A percentile compares a stretch with the other conserved stretches of the same genome.
Evolutionary conservation across 2,797 vertebrate genomes (phyloP).

Genomic region (Tolypeutes matacus): DNA sequence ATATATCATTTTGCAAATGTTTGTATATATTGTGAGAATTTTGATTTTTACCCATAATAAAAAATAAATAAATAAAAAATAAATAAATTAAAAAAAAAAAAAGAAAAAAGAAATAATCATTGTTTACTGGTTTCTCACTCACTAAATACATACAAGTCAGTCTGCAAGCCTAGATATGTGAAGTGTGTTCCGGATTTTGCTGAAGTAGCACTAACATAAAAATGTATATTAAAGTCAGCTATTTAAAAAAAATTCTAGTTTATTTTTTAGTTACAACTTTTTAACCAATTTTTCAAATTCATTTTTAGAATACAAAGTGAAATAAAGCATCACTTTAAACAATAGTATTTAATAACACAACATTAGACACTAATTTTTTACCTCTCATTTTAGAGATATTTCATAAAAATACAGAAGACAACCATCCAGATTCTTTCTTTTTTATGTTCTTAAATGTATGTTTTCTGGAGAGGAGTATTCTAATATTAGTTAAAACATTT

Average conservation of each 20-base stretch:
- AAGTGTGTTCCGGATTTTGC: constrained; percentile 33
- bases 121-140: background rate
- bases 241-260: background rate
- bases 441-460: background rate
- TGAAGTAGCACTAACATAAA: background rate
- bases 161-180: background rate
- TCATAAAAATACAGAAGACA: background rate
- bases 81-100: no score
- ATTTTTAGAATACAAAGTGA: constrained; percentile 36
- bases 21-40: no score
- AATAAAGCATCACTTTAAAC: background rate
- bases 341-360: background rate
- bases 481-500: background rate
- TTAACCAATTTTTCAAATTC: background rate
- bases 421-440: background rate
- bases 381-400: background rate
- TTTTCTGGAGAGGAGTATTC: background rate
- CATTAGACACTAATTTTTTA: background rate
- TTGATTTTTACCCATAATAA: no score
- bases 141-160: background rate
- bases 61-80: no score
- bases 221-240: background rate
- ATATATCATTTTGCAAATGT: no score
- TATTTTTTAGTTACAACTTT: background rate
- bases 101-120: constrained; percentile 19